Evolutionary conservation across 2,888 invertebrate genomes (phyloP).

Genomic region (Digitonthophagus gazella): DNA sequence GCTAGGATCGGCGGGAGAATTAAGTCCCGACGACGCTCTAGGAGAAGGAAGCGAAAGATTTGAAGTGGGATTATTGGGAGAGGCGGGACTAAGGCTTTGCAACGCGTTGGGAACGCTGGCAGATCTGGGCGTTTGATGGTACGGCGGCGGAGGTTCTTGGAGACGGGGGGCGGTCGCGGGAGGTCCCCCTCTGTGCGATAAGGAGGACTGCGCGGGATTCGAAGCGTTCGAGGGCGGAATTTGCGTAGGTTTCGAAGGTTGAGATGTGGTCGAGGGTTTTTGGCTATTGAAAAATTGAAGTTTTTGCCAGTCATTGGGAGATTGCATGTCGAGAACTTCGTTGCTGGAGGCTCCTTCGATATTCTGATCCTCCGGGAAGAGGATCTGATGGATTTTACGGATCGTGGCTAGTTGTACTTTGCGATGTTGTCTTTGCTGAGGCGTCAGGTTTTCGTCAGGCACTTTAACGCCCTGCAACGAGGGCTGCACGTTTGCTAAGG

Average conservation of each 20-base stretch:
- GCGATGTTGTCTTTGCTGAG: conserved; percentile 90
- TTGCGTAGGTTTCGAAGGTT: conserved; percentile 29
- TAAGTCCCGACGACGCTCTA: conserved; percentile 65
- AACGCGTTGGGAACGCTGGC: conserved; percentile 73
- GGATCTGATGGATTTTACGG: conserved; percentile 87
- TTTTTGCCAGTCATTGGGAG: conserved; percentile 77
- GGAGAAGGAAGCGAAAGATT: conserved; percentile 74
- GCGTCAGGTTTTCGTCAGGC: conserved; percentile 93
- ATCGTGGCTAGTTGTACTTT: conserved; percentile 91
- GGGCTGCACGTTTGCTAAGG: conserved; percentile 57
- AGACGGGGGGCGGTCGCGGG: conserved; percentile 52
- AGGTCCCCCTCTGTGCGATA: conserved; percentile 36
- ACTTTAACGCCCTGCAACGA: conserved; percentile 78
- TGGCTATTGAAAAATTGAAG: conserved; percentile 79
- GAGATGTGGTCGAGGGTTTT: conserved; percentile 40
- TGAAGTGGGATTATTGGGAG: conserved; percentile 69
- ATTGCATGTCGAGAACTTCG: conserved; percentile 25
- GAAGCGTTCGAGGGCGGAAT: conserved; percentile 14
- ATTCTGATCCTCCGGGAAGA: conserved; percentile 76
- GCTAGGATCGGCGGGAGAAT: conserved; percentile 67
- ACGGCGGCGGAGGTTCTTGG: conserved; percentile 77
- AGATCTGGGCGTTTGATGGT: conserved; percentile 71
- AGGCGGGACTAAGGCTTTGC: conserved; percentile 71
- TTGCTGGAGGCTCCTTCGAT: conserved; percentile 38
- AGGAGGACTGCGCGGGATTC: conserved; percentile 38